phyloP scores from a whole-genome alignment of 2,888 invertebrate species.

The Pollenia griseotomentosa region DNA sequence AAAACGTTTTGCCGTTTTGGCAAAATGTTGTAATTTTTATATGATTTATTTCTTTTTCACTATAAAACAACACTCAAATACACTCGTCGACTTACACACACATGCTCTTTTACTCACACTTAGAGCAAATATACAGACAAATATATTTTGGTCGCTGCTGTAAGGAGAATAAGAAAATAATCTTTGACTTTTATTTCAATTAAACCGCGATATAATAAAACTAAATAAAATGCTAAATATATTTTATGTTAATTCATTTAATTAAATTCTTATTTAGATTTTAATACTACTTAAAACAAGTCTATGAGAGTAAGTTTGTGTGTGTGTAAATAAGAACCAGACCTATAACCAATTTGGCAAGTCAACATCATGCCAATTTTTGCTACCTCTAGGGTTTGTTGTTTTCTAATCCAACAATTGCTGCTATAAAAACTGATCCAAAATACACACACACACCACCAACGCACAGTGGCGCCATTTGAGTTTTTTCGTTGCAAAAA shows the following conservation, averaged over 20 bases:
- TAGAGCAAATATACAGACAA: no score
- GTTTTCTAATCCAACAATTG: constrained; percentile 58
- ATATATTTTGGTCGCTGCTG: neutral
- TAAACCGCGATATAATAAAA: constrained; percentile 71
- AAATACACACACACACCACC: constrained; percentile 32
- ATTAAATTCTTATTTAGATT: neutral
- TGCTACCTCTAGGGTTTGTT: constrained; percentile 69
- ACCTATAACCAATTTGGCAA: constrained; percentile 69
- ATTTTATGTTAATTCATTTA: constrained; percentile 61
- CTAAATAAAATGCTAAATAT: constrained; percentile 70
- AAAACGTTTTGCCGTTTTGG: constrained; percentile 65
- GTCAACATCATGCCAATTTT: constrained; percentile 71
- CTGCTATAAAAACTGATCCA: constrained; percentile 34
- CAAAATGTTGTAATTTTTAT: constrained; percentile 55
- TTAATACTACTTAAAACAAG: neutral
- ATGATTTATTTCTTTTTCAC: constrained; percentile 1
- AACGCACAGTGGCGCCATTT: no score
- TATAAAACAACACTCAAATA: constrained; percentile 3
- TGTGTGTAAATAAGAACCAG: no score
- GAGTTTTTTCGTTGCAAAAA: no score
- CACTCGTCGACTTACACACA: neutral
- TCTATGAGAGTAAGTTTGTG: neutral
- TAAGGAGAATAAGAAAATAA: constrained; percentile 63
- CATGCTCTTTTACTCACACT: neutral
- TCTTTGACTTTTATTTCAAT: constrained; percentile 73